Evolutionary conservation across 2,797 vertebrate species (phyloP).

Genomic region (Eutrigla gurnardus): DNA sequence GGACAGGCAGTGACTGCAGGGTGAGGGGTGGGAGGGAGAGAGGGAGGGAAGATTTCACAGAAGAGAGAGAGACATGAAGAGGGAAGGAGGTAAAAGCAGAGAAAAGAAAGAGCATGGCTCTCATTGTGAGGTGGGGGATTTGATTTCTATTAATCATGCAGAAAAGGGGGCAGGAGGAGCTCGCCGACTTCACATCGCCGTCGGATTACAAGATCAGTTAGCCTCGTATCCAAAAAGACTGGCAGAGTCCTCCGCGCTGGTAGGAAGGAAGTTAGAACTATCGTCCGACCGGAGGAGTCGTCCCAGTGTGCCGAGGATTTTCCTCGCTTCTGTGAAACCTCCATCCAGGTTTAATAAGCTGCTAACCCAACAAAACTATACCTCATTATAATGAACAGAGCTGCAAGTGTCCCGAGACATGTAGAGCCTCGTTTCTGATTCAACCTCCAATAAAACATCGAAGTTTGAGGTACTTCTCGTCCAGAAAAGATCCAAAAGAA

Average conservation of each 20-base stretch:
- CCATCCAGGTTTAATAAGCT: not conserved
- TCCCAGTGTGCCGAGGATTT: not conserved
- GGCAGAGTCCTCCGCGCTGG: not conserved
- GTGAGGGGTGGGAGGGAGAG: constrained; percentile 74
- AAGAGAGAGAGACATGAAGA: constrained; percentile 36
- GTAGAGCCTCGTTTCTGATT: constrained; percentile 1
- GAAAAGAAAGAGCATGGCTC: constrained; percentile 24
- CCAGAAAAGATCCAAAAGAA: not conserved
- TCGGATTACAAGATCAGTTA: constrained; percentile 27
- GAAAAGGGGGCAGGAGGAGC: constrained; percentile 25
- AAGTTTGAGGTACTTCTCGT: not conserved
- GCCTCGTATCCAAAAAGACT: not conserved
- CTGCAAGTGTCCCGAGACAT: not conserved
- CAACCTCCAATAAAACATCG: not conserved
- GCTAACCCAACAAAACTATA: not conserved
- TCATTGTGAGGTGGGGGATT: constrained; percentile 55
- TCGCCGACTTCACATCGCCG: constrained; percentile 12
- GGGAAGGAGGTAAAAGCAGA: constrained; percentile 42
- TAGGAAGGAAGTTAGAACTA: not conserved
- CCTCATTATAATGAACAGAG: constrained; percentile 2
- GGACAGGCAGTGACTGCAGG: constrained; percentile 84
- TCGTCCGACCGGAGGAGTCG: not conserved
- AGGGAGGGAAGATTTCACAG: constrained; percentile 67
- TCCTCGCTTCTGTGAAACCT: not conserved
- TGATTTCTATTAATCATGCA: constrained; percentile 58